Evolutionary conservation across 1,140 invertebrate species (phyloP).

Genomic region (Cepaea nemoralis): DNA sequence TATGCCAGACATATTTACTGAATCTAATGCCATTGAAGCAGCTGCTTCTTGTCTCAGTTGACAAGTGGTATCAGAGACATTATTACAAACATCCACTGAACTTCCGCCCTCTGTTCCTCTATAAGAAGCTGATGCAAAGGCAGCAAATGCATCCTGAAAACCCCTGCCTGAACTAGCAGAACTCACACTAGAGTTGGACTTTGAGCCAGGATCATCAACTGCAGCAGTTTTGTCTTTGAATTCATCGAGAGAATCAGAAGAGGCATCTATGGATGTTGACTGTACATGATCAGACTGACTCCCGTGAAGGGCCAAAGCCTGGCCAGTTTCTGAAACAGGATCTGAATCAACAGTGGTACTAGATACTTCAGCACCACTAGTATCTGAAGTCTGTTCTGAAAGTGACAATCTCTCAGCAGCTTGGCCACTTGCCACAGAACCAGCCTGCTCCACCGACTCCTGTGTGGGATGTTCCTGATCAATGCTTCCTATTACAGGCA

Average conservation of each 20-base stretch:
- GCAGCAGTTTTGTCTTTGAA: neutral
- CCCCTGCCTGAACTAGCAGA: neutral
- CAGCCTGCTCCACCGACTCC: neutral
- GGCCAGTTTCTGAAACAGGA: neutral
- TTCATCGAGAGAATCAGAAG: constrained; percentile 22
- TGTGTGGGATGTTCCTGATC: constrained; percentile 3
- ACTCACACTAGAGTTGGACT: neutral
- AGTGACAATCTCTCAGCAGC: neutral
- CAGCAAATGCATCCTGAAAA: constrained; percentile 29
- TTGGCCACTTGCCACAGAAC: neutral
- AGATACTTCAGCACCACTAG: constrained; percentile 8
- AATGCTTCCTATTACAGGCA: constrained; percentile 20
- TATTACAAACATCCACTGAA: neutral
- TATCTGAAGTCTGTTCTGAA: neutral
- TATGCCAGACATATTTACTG: neutral
- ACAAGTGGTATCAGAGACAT: neutral
- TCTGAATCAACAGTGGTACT: constrained; percentile 29
- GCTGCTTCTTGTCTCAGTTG: neutral
- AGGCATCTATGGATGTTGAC: constrained; percentile 21
- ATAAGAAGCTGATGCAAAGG: constrained; percentile 33
- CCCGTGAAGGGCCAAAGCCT: neutral
- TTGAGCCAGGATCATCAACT: neutral
- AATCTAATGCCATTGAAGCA: neutral
- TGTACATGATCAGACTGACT: neutral
- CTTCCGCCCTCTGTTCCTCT: neutral